Evolutionary conservation across 92 coral and sea anemone species (phyloP), one percentile per base, ranked within the genome.

Genomic region (Umimayanthus chanpuru): DNA sequence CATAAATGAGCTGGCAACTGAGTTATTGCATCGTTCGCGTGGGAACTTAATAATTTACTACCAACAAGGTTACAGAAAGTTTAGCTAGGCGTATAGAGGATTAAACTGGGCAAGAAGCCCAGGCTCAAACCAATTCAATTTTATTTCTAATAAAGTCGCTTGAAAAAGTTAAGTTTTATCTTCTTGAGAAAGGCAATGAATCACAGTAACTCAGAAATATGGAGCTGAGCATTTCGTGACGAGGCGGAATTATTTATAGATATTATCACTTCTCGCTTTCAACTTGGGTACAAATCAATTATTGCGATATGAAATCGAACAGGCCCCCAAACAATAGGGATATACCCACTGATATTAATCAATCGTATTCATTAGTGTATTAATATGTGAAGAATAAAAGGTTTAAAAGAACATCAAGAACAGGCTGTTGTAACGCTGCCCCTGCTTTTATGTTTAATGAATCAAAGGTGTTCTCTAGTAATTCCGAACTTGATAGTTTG

Each of bases 211-310:
- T 23, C 26, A 21, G n/a, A 26, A 18, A 23, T 0, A 61, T 5
- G 26, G 68, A 18, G n/a, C 68, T 5, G 68, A 5, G 68, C 68
- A 53, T 61, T 78, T 43, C 82, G 82, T 78, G 82, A 78, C 82
- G 61, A 23, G 21, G 3, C 8, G 36, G 21, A 4, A 16, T 15
- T 44, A 15, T n/a, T 15, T 26, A 44, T 78, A 12, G 21, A 21
- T 23, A 29, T n/a, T n/a, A n/a, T 50, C 81, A n/a, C 81, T 44
- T 50, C 61, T 47, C 39, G 81, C 21, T n/a, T 78, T 26, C 38
- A 49, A 9, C 23, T n/a, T n/a, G n/a, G n/a, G n/a, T n/a, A n/a
- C n/a, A n/a, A n/a, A n/a, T n/a, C n/a, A 9, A 76, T 76, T 38
- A 75, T 75, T 38, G 23, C 10, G 25, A 75, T 30, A 36, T 32